phyloP scores from a whole-genome alignment of 2,113 vertebrate genomes.

The Chunga burmeisteri region DNA sequence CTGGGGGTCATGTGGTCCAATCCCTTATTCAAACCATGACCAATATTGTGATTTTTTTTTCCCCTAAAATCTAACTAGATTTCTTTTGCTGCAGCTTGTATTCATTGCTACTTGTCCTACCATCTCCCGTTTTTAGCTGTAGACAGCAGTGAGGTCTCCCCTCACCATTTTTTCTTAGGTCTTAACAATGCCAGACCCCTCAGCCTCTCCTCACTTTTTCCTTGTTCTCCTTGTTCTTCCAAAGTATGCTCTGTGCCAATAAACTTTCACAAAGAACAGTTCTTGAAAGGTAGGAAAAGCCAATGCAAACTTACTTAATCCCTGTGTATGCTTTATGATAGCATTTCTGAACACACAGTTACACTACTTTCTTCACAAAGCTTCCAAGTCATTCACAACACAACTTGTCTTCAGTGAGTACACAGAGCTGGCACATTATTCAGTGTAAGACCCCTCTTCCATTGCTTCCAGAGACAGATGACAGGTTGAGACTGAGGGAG shows the following conservation, averaged over 20 bases:
- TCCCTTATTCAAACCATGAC: neutral
- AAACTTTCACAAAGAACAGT: neutral
- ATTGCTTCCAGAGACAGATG: neutral
- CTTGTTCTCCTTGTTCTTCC: neutral
- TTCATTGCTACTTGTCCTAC: neutral
- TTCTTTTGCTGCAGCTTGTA: neutral
- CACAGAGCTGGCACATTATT: neutral
- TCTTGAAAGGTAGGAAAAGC: neutral
- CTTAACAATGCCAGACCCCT: neutral
- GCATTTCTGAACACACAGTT: neutral
- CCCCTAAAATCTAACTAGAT: neutral
- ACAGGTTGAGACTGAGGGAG: neutral
- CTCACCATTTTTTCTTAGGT: neutral
- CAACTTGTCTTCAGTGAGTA: neutral
- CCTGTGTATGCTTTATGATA: neutral
- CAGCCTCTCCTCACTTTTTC: neutral
- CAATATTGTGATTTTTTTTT: accelerated
- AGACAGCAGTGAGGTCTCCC: neutral
- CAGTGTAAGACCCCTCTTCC: neutral
- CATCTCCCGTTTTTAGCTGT: neutral
- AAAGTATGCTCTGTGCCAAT: neutral
- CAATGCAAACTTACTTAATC: neutral
- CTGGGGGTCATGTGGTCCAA: neutral
- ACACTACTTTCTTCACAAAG: neutral
- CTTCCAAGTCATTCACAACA: neutral